Evolutionary conservation across 1,140 invertebrate species (phyloP).

Genomic region (Anastrepha ludens): DNA sequence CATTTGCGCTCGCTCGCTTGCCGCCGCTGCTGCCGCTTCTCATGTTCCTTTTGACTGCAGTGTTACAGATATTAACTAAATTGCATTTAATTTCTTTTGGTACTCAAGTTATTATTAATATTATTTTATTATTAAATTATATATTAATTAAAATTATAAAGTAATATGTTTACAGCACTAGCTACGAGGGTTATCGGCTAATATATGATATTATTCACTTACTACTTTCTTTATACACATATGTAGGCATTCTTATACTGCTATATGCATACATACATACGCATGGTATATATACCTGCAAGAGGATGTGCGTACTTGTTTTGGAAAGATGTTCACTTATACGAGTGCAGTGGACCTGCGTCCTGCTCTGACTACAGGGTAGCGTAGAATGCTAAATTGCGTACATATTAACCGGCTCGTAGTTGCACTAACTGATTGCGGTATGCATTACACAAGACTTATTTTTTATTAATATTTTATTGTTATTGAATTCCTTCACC

Average conservation of each 20-base stretch:
- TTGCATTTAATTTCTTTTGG: not conserved
- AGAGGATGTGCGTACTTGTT: not conserved
- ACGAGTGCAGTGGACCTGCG: not conserved
- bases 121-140: not conserved
- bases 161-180: too few species aligned
- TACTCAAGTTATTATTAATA: not conserved
- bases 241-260: too few species aligned
- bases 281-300: too few species aligned
- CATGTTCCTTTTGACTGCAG: not conserved
- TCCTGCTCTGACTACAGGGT: not conserved
- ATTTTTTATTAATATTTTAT: not conserved
- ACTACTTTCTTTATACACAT: too few species aligned
- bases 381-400: not conserved
- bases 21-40: too few species aligned
- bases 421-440: not conserved
- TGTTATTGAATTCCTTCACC: not conserved
- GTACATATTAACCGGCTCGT: constrained; percentile 16
- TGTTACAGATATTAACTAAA: not conserved
- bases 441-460: not conserved
- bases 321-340: not conserved
- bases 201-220: too few species aligned
- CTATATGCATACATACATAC: not conserved
- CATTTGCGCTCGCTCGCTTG: not conserved
- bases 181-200: too few species aligned
- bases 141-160: too few species aligned